Evolutionary conservation across 2,888 invertebrate genomes (phyloP).

Genomic region (Colostygia pectinataria): DNA sequence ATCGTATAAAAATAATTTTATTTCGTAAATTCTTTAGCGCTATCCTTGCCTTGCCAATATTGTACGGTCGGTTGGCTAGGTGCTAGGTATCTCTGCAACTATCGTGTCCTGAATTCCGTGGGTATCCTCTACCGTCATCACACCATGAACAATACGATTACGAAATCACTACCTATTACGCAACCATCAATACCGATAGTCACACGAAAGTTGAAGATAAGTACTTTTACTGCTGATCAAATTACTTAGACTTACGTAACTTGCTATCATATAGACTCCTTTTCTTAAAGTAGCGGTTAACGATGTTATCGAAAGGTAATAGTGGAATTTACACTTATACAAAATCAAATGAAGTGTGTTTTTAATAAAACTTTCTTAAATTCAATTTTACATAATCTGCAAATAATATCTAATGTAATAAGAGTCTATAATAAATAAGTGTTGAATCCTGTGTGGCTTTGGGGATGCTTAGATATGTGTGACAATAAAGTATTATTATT

Average conservation of each 20-base stretch:
- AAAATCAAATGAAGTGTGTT: too few species aligned
- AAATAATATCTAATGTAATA: too few species aligned
- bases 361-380: too few species aligned
- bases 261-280: neutral
- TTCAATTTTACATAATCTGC: too few species aligned
- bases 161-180: constrained; percentile 10
- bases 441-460: too few species aligned
- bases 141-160: constrained; percentile 8
- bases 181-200: constrained; percentile 13
- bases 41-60: neutral
- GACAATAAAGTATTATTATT: too few species aligned
- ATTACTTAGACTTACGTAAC: constrained; percentile 10
- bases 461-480: too few species aligned
- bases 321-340: too few species aligned
- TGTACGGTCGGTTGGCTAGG: neutral
- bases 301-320: too few species aligned
- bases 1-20: neutral
- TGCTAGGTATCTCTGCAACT: neutral
- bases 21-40: neutral
- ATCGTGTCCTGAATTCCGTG: neutral
- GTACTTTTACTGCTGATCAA: constrained; percentile 13
- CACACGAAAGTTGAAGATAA: constrained; percentile 11
- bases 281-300: neutral
- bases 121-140: neutral
- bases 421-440: too few species aligned